Conservation (phyloP, 2,113 vertebrate genomes). For the Petaurus breviceps region DNA sequence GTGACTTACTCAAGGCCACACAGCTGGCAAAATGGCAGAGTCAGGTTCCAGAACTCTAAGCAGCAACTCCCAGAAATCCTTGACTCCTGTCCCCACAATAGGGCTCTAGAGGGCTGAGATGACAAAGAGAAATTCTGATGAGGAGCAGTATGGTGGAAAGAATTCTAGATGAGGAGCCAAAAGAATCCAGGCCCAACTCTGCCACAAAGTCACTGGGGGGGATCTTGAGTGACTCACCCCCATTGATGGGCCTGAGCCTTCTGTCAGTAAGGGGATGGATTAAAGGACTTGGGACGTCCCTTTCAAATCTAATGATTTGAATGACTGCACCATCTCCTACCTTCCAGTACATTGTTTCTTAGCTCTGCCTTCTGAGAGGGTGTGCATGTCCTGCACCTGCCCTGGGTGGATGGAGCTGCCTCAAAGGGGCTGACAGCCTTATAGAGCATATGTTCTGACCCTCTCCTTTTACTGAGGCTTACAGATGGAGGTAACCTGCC, state of each 20-base stretch:
- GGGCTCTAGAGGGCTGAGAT: background rate
- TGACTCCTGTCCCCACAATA: background rate
- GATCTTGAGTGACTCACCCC: background rate
- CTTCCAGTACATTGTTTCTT: background rate
- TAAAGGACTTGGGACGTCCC: background rate
- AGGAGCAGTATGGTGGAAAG: conserved; percentile 11
- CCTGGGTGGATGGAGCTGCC: background rate
- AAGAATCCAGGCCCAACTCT: background rate
- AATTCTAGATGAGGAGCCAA: background rate
- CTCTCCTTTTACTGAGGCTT: background rate
- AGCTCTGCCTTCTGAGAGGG: background rate
- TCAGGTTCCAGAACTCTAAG: too few relatives aligned
- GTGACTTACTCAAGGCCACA: background rate
- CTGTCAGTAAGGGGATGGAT: background rate
- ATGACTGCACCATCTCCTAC: background rate
- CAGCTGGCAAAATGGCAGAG: background rate
- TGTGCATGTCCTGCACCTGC: background rate
- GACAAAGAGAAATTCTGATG: background rate
- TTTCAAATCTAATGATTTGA: background rate
- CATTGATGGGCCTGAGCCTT: conserved; percentile 17
- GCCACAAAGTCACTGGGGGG: background rate
- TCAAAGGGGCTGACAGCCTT: background rate
- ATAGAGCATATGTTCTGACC: background rate
- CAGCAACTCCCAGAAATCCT: background rate
- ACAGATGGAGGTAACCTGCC: background rate